Evolutionary conservation across 1,140 invertebrate genomes (phyloP).

Genomic region (Babylonia areolata): DNA sequence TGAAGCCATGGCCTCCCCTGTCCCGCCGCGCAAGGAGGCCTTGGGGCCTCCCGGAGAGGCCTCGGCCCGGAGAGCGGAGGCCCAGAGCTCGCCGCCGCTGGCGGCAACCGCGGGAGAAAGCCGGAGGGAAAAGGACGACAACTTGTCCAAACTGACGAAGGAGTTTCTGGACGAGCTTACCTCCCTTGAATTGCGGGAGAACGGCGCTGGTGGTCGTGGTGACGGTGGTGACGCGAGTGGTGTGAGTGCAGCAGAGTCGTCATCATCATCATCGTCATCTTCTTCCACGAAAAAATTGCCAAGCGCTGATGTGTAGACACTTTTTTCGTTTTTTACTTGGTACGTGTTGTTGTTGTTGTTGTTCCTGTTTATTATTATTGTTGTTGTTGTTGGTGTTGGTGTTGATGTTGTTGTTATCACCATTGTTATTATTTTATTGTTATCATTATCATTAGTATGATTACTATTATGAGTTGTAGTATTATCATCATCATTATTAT

Average conservation of each 20-base stretch:
- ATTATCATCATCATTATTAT: too few species aligned
- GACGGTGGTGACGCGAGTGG: background rate
- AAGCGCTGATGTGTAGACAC: background rate
- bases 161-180: conserved; percentile 44
- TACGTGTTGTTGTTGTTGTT: background rate
- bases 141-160: conserved; percentile 37
- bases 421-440: too few species aligned
- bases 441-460: too few species aligned
- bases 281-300: background rate
- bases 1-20: background rate
- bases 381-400: too few species aligned
- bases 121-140: conserved; percentile 27
- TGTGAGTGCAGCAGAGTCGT: background rate
- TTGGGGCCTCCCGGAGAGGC: too few species aligned
- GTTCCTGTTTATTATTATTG: background rate
- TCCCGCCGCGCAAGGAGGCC: background rate
- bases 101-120: background rate
- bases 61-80: too few species aligned
- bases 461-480: too few species aligned
- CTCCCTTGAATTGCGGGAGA: conserved; percentile 34
- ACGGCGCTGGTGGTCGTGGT: background rate
- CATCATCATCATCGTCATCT: background rate
- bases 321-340: background rate
- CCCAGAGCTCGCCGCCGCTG: background rate
- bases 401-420: too few species aligned